Conservation (phyloP, 2,113 vertebrate species). For the Neoarius graeffei region DNA sequence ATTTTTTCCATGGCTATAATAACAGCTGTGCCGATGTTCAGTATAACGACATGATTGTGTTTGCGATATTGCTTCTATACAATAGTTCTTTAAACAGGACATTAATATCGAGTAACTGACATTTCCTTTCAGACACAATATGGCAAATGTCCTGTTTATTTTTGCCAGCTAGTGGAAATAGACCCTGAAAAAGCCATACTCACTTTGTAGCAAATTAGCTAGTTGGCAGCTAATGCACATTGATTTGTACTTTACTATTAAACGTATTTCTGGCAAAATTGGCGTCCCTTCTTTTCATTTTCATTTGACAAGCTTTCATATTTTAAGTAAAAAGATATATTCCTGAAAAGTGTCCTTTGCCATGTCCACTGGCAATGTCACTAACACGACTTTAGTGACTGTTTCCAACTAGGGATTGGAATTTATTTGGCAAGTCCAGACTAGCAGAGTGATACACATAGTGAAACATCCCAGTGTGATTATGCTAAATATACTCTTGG, state of each 20-base stretch:
- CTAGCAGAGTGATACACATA: not conserved
- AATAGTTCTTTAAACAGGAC: not conserved
- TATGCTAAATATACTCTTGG: not conserved
- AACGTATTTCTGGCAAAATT: not conserved
- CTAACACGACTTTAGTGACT: not conserved
- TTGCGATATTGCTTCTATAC: not conserved
- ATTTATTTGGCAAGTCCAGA: not conserved
- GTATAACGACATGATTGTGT: not conserved
- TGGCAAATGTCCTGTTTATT: not conserved
- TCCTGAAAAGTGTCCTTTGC: no score
- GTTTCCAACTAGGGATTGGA: not conserved
- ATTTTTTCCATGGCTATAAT: not conserved
- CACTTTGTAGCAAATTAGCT: not conserved
- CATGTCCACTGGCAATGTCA: no score
- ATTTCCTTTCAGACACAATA: not conserved
- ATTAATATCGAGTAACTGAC: not conserved
- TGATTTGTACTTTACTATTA: not conserved
- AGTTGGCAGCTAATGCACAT: not conserved
- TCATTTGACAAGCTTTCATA: not conserved
- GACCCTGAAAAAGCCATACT: not conserved
- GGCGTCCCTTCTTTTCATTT: not conserved
- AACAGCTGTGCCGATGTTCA: not conserved
- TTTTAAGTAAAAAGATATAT: no score
- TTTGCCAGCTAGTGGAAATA: not conserved
- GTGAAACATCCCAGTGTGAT: not conserved